These are phyloP conservation scores for Meloe dianella DNA, from an alignment of 2,888 invertebrate species.

Conservation along the genomic window DNA sequence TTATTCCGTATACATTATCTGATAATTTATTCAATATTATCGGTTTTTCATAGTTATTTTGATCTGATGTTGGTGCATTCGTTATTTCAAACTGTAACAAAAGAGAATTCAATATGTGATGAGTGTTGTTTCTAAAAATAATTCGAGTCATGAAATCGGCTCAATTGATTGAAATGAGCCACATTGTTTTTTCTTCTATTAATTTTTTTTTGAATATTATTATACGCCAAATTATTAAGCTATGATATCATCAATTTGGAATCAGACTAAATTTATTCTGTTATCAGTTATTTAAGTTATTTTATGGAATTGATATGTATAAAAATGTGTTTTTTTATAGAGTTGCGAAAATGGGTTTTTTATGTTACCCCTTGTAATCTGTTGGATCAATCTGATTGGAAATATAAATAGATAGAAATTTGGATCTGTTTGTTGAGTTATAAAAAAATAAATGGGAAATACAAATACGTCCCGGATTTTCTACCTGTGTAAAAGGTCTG, in stretches of 20 bases:
- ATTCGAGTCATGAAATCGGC: not conserved
- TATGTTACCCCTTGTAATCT: too few species aligned
- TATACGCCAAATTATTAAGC: not conserved
- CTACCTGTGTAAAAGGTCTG: too few species aligned
- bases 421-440: too few species aligned
- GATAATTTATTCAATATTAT: conserved; percentile 11
- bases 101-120: conserved; percentile 1
- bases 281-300: not conserved
- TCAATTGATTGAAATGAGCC: not conserved
- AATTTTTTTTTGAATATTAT: not conserved
- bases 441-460: too few species aligned
- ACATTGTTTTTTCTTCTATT: too few species aligned
- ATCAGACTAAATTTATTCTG: too few species aligned
- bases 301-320: not conserved
- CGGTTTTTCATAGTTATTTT: not conserved
- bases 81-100: not conserved
- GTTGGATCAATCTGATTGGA: too few species aligned
- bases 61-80: not conserved
- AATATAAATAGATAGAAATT: too few species aligned
- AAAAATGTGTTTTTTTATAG: too few species aligned
- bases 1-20: conserved; percentile 31
- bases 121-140: not conserved
- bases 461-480: too few species aligned
- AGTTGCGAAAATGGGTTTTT: too few species aligned
- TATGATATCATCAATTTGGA: conserved; percentile 1